A percentile compares a stretch with the other conserved stretches of the same genome.
Evolutionary conservation across 2,797 vertebrate species (phyloP).

Genomic region (Remorina albescens): DNA sequence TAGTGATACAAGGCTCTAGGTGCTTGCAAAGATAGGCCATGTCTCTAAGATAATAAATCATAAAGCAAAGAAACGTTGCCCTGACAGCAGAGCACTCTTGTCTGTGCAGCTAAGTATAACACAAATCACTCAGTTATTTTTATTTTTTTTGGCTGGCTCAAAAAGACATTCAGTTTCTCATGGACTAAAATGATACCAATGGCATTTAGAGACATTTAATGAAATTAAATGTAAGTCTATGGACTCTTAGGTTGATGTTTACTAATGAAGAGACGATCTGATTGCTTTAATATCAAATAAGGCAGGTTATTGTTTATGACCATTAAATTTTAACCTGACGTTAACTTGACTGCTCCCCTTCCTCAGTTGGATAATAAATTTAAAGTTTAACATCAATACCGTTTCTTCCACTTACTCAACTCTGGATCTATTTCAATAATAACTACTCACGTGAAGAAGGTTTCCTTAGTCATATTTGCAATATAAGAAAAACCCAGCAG

Average conservation of each 20-base stretch:
- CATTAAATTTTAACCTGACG: neutral
- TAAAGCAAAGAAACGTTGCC: slow-evolving; percentile 11
- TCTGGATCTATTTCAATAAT: neutral
- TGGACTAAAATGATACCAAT: slow-evolving; percentile 2
- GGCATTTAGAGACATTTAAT: neutral
- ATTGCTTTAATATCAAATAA: neutral
- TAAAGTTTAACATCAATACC: neutral
- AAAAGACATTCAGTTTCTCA: slow-evolving; percentile 11
- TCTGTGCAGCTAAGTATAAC: slow-evolving; percentile 18
- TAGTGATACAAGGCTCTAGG: slow-evolving; percentile 8
- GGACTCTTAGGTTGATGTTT: neutral
- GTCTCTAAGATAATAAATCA: slow-evolving; percentile 67
- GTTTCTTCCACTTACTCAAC: neutral
- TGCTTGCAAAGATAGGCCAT: slow-evolving; percentile 45
- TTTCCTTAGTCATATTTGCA: neutral
- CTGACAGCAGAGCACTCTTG: slow-evolving; percentile 20
- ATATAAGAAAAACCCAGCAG: neutral
- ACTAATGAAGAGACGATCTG: neutral
- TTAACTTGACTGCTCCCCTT: neutral
- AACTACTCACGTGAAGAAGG: neutral
- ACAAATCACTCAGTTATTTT: slow-evolving; percentile 1
- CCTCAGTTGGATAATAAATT: neutral
- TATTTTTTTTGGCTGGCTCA: slow-evolving; percentile 7
- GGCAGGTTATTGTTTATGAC: neutral
- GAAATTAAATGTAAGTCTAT: neutral